Base-by-base conservation (phyloP, 2,797 vertebrate genomes). In the Mormyrus proboscirostris region DNA sequence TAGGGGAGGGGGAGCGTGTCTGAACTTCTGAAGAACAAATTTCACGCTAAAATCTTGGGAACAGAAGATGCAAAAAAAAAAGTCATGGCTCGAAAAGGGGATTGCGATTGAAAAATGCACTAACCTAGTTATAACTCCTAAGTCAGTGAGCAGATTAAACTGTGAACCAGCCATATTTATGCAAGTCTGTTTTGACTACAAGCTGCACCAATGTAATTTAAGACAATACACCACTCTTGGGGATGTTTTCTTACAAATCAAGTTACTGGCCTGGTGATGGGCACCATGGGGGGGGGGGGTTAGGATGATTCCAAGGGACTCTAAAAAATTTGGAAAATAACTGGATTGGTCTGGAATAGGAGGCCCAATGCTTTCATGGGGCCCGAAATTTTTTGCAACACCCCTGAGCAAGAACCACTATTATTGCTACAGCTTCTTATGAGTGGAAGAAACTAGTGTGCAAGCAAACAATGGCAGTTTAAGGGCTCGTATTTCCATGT, bases 11-110 rank as follows among this genome's bases (percentile, higher is more conserved):
- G 29, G 33, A 73, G 69, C 69, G 33, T 73, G 69, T 38, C 69
- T 73, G 69, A 73, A 73, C 69, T 73, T 73, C 69, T 73, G 69
- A 73, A 73, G 69, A 73, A 73, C 33, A 73, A 73, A 38, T 73
- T 73, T 73, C 69, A 73, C 33, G 33, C 69, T 73, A 73, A 38
- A 73, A 73, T 73, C 4, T 38, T 73, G 12, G 29, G 69, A 73
- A 73, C 69, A 73, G 69, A 41, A 38, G 69, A 73, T 73, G 69
- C 69, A 73, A 73, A 16, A 33, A 73, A 22, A 62, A 62, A 33
- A 38, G 33, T 38, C 12, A 41, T 16, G 69, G 69, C 69, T 73
- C 2, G 12, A 41, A 73, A 73, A 41, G 33, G 29, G 69, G 33
- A 38, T 38, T 73, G 69, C 14, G 14, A 38, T 16, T 73, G 69